These are phyloP conservation scores for Theonella swinhoei DNA, from an alignment of 37 sponge, comb jelly and placozoan genomes.

Conservation along the genomic window DNA sequence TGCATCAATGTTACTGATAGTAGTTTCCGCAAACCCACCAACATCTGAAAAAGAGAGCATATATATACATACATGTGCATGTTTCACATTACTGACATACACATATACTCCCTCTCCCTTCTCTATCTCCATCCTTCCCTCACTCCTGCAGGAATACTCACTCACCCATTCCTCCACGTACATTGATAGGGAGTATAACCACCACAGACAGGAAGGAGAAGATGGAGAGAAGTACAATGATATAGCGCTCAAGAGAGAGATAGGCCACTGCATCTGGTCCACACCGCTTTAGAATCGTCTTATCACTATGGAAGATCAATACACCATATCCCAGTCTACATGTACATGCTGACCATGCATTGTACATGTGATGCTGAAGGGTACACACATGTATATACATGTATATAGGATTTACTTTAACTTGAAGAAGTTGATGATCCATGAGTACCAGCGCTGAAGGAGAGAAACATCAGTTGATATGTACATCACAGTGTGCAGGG, in stretches of 20 bases:
- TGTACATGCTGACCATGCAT: neutral
- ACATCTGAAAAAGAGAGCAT: neutral
- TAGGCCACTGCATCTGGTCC: slow-evolving; percentile 66
- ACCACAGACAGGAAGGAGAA: slow-evolving; percentile 37
- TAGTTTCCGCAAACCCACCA: slow-evolving; percentile 42
- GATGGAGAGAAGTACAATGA: slow-evolving; percentile 32
- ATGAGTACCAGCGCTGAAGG: slow-evolving; percentile 44
- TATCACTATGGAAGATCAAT: neutral
- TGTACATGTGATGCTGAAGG: neutral
- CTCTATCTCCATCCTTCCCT: too few species aligned
- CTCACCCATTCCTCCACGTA: slow-evolving; percentile 29
- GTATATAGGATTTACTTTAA: slow-evolving; percentile 8
- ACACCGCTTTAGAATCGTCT: slow-evolving; percentile 35
- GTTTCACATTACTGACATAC: neutral
- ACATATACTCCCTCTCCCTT: neutral
- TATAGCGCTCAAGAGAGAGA: slow-evolving; percentile 35
- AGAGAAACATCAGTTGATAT: neutral
- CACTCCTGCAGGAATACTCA: too few species aligned
- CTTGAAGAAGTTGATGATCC: slow-evolving; percentile 48
- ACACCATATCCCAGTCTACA: neutral
- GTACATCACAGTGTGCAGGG: too few species aligned
- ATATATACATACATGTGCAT: too few species aligned
- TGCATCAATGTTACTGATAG: slow-evolving; percentile 43
- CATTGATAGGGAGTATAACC: slow-evolving; percentile 57
- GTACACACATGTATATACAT: slow-evolving; percentile 1